Base-by-base conservation (phyloP, 2,888 invertebrate genomes). In the Corythucha ciliata region DNA sequence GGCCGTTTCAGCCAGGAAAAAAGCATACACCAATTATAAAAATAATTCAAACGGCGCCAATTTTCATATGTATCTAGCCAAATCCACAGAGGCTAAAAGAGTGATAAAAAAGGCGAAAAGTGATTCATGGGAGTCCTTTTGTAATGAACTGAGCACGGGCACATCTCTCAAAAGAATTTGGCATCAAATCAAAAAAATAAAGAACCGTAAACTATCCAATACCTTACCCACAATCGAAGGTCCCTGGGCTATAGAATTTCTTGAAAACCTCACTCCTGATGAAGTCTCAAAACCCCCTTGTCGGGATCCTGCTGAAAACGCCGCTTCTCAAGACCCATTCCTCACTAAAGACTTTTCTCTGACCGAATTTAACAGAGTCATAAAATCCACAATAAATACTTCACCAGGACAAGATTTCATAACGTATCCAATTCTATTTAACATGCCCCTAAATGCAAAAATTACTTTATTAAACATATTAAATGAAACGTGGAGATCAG, bases 351-450 rank as follows among this genome's bases (percentile, higher is more conserved):
- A 26, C 4, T 45, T 51, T 20, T 22, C 22, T 20, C 22, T 41
- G 26, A 32, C 18, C 16, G 51, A 51, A 45, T 20, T 51, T 10
- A 26, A 46, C 1, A 22, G 12, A n/a, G 45, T 27, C 6, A 16
- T 51, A n/a, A 14, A 8, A 26, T 18, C 16, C 4, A 10, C 26
- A 4, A 5, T 26, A 18, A 46, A 54, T 25, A 37, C 48, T 1
- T 16, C 53, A 10, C 54, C 55, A 10, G 55, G 53, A 7, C 16
- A 20, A 10, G 55, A 55, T 24, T 26, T 32, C 8, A n/a, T 55
- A 2, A 24, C 47, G n/a, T 55, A 55, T 22, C n/a, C 44, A 5
- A 41, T 55, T 8, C n/a, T 54, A 2, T 24, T 14, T 10, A 37
- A 54, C 6, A 27, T 54, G n/a, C 48, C 53, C 3, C n/a, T n/a